phyloP scores from a whole-genome alignment of 1,140 invertebrate genomes.

The Lineus longissimus region DNA sequence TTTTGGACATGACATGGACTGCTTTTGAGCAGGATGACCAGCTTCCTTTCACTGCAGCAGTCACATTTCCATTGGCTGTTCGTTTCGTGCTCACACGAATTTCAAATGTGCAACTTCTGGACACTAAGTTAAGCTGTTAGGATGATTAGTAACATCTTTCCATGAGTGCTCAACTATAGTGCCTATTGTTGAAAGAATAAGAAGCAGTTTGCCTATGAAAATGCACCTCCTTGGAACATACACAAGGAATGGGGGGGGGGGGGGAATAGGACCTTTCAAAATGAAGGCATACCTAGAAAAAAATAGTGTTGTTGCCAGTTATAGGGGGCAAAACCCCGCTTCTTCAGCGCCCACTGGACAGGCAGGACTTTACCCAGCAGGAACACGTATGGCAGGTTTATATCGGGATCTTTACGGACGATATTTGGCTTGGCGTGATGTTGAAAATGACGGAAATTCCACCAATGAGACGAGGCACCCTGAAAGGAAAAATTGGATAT shows the following conservation, averaged over 20 bases:
- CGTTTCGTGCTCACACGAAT: too few relatives aligned
- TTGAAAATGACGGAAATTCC: constrained; percentile 52
- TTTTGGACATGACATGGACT: too few relatives aligned
- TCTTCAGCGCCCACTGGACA: constrained; percentile 16
- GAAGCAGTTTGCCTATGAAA: too few relatives aligned
- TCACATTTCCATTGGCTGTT: too few relatives aligned
- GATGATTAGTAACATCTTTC: too few relatives aligned
- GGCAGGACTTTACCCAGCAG: constrained; percentile 44
- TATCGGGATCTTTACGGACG: constrained; percentile 49
- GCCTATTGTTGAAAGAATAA: too few relatives aligned
- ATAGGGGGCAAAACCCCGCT: constrained; percentile 26
- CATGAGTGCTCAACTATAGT: too few relatives aligned
- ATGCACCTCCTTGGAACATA: not conserved
- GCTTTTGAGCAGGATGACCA: too few relatives aligned
- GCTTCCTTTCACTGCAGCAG: too few relatives aligned
- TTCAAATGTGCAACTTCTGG: too few relatives aligned
- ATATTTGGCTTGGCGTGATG: constrained; percentile 54
- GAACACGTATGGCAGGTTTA: constrained; percentile 44
- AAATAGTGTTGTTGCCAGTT: constrained; percentile 33
- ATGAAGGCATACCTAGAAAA: constrained; percentile 23
- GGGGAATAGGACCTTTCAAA: not conserved
- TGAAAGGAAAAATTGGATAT: constrained; percentile 14
- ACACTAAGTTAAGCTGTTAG: too few relatives aligned
- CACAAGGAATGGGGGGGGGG: not conserved
- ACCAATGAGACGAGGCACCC: constrained; percentile 51